Conservation (phyloP, 2,888 invertebrate species). For the Ashinkailepas kermadecensis region DNA sequence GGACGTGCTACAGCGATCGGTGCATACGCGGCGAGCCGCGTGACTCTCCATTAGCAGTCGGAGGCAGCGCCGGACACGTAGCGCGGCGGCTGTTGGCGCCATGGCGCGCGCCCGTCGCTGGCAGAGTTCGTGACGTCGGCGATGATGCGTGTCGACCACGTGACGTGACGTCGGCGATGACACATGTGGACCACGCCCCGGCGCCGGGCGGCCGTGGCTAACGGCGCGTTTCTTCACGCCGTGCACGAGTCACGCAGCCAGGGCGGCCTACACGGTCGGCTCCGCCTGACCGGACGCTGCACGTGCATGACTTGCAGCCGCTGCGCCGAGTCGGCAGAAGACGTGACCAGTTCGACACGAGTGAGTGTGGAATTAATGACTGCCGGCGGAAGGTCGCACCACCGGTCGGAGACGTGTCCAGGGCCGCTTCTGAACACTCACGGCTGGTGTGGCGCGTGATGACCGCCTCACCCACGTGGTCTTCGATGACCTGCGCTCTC, state of each 20-base stretch:
- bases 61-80: no score
- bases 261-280: not conserved
- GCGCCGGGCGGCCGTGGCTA: not conserved
- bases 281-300: not conserved
- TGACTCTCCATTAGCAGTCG: no score
- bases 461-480: no score
- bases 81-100: no score
- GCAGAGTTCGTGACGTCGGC: no score
- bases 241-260: not conserved
- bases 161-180: not conserved
- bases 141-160: no score
- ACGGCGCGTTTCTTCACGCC: not conserved
- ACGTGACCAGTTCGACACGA: conserved; percentile 15
- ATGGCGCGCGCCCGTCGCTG: no score
- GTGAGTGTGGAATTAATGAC: not conserved
- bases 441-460: no score
- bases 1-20: no score
- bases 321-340: not conserved
- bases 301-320: not conserved
- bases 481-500: no score
- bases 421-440: no score
- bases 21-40: no score
- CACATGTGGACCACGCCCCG: not conserved
- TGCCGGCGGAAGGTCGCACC: not conserved
- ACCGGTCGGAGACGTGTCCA: not conserved